Evolutionary conservation across 35 echinoderm and acorn worm genomes (phyloP).

Genomic region (Ophioderma brevispina): DNA sequence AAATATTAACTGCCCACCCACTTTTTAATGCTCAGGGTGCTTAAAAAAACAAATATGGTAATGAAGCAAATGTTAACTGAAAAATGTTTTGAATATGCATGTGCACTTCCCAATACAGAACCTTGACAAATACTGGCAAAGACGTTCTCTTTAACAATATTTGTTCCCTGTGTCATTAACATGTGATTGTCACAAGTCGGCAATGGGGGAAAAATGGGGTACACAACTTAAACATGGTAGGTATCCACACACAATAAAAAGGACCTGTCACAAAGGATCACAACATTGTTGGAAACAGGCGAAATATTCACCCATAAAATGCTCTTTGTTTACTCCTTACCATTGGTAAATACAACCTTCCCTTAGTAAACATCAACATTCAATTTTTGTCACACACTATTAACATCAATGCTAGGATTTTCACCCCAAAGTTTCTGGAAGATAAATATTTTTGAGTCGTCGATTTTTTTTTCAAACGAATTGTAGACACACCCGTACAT

Average conservation of each 20-base stretch:
- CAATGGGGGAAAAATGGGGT: background rate
- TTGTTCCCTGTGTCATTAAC: background rate
- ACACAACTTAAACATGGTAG: background rate
- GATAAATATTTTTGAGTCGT: slow-evolving; percentile 7
- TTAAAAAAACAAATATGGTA: too few relatives aligned
- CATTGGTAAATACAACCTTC: background rate
- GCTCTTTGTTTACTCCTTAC: background rate
- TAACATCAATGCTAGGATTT: slow-evolving; percentile 9
- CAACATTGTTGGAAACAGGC: background rate
- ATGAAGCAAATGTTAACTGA: too few relatives aligned
- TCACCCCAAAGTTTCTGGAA: background rate
- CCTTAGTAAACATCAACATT: background rate
- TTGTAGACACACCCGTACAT: background rate
- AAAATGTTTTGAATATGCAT: too few relatives aligned
- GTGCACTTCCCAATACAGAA: too few relatives aligned
- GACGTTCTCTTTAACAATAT: too few relatives aligned
- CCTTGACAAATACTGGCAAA: too few relatives aligned
- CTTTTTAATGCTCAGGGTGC: too few relatives aligned
- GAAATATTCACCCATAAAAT: too few relatives aligned
- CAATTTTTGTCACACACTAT: slow-evolving; percentile 1
- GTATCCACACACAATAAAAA: background rate
- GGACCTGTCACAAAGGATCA: background rate
- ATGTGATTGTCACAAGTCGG: background rate
- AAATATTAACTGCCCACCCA: too few relatives aligned
- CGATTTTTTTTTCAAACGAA: slow-evolving; percentile 8